A percentile compares a stretch with the other conserved stretches of the same genome.
phyloP scores from a whole-genome alignment of 2,113 vertebrate species.

The Opisthocomus hoazin region DNA sequence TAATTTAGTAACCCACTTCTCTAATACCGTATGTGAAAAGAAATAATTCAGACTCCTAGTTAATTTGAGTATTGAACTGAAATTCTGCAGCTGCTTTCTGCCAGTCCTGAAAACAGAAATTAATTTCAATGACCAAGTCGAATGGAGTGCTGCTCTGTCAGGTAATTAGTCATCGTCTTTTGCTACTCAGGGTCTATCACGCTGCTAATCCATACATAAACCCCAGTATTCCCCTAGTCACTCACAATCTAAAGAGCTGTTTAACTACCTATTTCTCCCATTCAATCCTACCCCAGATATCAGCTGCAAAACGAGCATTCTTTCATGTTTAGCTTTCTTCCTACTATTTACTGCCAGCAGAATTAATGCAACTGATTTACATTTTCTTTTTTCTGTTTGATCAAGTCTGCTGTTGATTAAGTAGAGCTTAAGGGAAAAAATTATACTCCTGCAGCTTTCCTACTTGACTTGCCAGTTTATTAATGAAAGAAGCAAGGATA shows the following conservation, averaged over 20 bases:
- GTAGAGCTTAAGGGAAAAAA: conserved; percentile 68
- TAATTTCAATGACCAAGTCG: conserved; percentile 91
- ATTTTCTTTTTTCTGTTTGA: conserved; percentile 72
- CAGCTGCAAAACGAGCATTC: conserved; percentile 49
- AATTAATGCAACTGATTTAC: conserved; percentile 76
- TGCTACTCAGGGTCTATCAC: conserved; percentile 87
- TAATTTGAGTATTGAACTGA: conserved; percentile 87
- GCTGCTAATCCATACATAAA: conserved; percentile 90
- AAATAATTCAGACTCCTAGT: conserved; percentile 82
- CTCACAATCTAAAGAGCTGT: conserved; percentile 70
- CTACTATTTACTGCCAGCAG: conserved; percentile 64
- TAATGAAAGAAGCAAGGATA: conserved; percentile 77
- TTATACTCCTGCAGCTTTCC: conserved; percentile 64
- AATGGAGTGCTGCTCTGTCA: conserved; percentile 87
- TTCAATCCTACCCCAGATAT: conserved; percentile 30
- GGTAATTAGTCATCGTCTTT: conserved; percentile 94
- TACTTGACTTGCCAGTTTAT: conserved; percentile 77
- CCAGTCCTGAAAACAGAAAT: conserved; percentile 84
- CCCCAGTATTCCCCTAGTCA: conserved; percentile 73
- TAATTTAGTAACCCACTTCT: conserved; percentile 74
- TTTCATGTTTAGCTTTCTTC: conserved; percentile 68
- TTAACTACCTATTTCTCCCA: conserved; percentile 71
- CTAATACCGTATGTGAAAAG: conserved; percentile 68
- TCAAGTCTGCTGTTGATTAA: conserved; percentile 76
- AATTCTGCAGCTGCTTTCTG: conserved; percentile 81